Base-by-base conservation (phyloP, 1,140 invertebrate genomes). In the Drosophila serrata region DNA sequence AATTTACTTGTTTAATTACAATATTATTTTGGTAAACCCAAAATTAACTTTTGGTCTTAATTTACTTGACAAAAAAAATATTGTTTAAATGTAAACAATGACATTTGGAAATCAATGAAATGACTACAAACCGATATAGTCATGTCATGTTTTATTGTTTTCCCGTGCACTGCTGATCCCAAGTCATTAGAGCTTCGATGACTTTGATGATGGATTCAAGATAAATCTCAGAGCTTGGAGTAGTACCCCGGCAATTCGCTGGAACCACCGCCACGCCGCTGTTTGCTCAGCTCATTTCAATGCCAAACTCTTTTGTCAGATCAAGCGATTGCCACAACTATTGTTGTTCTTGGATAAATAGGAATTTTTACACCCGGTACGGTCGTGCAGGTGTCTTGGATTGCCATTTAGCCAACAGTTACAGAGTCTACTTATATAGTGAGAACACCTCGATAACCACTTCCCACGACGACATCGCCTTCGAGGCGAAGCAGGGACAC, bases 321-420 rank as follows among this genome's bases (percentile, higher is more conserved):
- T 59, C 51, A 22, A 22, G 65, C 65, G 27, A 72, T 59, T 72
- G 67, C 68, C 43, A 33, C 43, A 59, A 72, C 68, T 40, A 72
- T 72, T 72, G 68, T 72, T 72, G 68, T 72, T 72, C 68, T 59
- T 40, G 37, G 65, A 72, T 58, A 56, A 68, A 51, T 68, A 33
- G 68, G 64, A 58, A 70, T 70, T 33, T 31, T 46, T 46, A 39
- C 31, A n/a, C 27, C 24, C 40, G 29, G 42, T 43, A 45, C 49
- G 37, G 31, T 70, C 65, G 37, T 40, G 79, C 82, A 88, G 82
- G 84, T 86, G 82, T 88, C 64, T 79, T 37, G 39, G 39, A 61
- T 59, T 85, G 81, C 62, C 82, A 77, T 77, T 86, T 81, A 61
- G 40, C 62, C 62, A 17, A 51, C 55, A 49, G 39, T 75, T 51